Evolutionary conservation across 2,888 invertebrate genomes (phyloP).

Genomic region (Orchestes rusci): DNA sequence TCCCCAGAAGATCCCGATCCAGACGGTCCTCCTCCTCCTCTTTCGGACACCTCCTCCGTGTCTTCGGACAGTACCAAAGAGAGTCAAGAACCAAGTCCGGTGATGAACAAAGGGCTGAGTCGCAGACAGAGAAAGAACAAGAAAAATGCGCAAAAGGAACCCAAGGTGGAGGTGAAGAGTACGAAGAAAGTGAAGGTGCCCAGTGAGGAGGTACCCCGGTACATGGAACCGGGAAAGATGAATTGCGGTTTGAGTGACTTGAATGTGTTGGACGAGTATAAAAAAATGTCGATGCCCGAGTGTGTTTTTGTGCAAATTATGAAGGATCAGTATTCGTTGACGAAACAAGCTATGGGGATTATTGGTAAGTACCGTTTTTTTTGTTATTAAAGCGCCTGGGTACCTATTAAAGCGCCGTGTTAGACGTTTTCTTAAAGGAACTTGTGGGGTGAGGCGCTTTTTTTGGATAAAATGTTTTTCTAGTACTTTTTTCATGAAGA

Average conservation of each 20-base stretch:
- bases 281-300: slow-evolving; percentile 46
- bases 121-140: slow-evolving; percentile 47
- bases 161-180: slow-evolving; percentile 1
- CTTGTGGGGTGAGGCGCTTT: too few relatives aligned
- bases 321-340: slow-evolving; percentile 52
- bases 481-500: too few relatives aligned
- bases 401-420: too few relatives aligned
- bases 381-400: neutral
- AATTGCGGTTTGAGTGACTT: too few relatives aligned
- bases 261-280: slow-evolving; percentile 41
- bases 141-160: slow-evolving; percentile 21
- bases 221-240: neutral
- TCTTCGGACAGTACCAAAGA: slow-evolving; percentile 35
- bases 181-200: neutral
- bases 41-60: slow-evolving; percentile 31
- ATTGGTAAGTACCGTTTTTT: slow-evolving; percentile 45
- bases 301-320: slow-evolving; percentile 52
- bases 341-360: slow-evolving; percentile 54
- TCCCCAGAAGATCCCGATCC: slow-evolving; percentile 45
- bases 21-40: slow-evolving; percentile 31
- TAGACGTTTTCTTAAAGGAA: too few relatives aligned
- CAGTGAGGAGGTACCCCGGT: neutral
- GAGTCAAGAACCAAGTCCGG: slow-evolving; percentile 15
- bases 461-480: too few relatives aligned
- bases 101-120: slow-evolving; percentile 45